A percentile compares a stretch with the other conserved stretches of the same genome.
Conservation (phyloP, 2,113 vertebrate species). For the Malurus alboscapulatus region DNA sequence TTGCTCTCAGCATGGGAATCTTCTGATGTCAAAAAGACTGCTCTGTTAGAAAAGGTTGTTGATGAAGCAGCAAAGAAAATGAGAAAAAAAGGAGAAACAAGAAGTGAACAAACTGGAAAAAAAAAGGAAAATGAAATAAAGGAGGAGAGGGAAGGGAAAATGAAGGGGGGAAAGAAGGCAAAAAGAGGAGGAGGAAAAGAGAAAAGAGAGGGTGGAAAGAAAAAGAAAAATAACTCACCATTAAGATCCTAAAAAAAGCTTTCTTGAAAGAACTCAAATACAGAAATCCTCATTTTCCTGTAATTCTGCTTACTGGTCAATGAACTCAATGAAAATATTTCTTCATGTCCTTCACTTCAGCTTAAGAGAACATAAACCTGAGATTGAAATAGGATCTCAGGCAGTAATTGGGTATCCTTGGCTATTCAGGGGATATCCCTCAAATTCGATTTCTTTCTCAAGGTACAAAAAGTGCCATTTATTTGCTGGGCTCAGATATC, state of each 20-base stretch:
- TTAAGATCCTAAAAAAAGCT: not conserved
- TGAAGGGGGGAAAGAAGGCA: fast-evolving
- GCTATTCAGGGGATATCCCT: not conserved
- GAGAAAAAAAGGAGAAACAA: not conserved
- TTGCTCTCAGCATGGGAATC: not conserved
- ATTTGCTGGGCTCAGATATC: not conserved
- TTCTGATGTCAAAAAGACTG: not conserved
- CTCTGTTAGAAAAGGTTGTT: not conserved
- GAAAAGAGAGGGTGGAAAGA: not conserved
- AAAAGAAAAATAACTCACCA: not conserved
- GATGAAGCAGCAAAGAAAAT: not conserved
- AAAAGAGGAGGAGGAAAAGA: not conserved
- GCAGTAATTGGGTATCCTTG: not conserved
- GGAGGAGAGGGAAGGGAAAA: not conserved
- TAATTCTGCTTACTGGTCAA: not conserved
- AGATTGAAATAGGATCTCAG: not conserved
- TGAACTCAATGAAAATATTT: not conserved
- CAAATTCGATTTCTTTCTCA: not conserved
- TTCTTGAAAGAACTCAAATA: not conserved
- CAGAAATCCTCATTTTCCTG: not conserved
- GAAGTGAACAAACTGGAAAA: not conserved
- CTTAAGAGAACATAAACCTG: not conserved
- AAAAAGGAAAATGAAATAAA: not conserved
- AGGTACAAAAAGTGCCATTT: not conserved
- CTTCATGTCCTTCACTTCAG: not conserved